Percentiles rank a stretch among this genome's conserved stretches.
Conservation (phyloP, 2,888 invertebrate species). For the Protonemura montana region DNA sequence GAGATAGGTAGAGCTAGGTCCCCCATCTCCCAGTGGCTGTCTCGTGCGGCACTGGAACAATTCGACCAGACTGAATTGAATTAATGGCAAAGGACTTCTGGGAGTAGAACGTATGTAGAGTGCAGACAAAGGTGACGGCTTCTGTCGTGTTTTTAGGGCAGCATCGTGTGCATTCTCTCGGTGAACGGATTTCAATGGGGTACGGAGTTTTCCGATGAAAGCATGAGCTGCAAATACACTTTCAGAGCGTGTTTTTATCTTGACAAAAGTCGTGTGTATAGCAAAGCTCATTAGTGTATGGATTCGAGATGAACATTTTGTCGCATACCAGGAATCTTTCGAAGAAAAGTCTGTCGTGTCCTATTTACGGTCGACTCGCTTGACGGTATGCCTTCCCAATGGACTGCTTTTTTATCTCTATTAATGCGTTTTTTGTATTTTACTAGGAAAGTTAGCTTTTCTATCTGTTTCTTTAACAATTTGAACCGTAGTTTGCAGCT, state of each 20-base stretch:
- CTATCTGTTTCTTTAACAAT: not conserved
- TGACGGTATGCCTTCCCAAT: not conserved
- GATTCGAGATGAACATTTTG: not conserved
- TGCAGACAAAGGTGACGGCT: not conserved
- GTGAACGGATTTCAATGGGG: not conserved
- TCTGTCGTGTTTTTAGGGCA: no score
- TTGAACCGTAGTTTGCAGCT: not conserved
- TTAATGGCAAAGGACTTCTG: not conserved
- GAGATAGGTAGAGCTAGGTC: not conserved
- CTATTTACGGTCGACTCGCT: not conserved
- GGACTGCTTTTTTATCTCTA: not conserved
- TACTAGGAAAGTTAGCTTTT: not conserved
- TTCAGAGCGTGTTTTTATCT: not conserved
- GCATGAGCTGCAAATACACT: not conserved
- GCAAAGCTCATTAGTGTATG: not conserved
- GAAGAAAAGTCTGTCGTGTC: not conserved
- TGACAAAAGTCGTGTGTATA: not conserved
- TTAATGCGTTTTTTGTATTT: slow-evolving; percentile 1
- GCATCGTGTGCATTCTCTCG: not conserved
- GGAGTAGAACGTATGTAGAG: not conserved
- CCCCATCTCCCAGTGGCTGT: not conserved
- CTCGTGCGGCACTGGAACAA: not conserved
- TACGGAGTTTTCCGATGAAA: not conserved
- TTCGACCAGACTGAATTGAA: not conserved
- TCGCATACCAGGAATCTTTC: not conserved